These are phyloP conservation scores for Brachyhypopomus gauderio DNA, from an alignment of 2,113 vertebrate species.

Conservation along the genomic window DNA sequence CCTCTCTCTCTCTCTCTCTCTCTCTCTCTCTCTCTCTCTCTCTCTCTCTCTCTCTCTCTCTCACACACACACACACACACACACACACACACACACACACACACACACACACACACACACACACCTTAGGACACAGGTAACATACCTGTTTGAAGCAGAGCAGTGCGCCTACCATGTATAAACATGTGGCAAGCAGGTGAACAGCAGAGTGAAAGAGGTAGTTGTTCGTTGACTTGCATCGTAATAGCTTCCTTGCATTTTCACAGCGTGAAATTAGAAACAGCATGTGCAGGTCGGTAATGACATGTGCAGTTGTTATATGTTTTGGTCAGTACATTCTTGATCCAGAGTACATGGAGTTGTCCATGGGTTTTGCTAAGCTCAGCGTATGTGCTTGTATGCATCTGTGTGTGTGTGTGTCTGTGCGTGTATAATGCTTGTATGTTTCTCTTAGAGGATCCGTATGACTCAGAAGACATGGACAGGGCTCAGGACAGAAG, in stretches of 20 bases:
- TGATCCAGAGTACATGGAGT: neutral
- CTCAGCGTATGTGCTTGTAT: neutral
- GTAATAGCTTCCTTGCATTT: neutral
- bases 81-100: no score
- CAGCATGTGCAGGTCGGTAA: neutral
- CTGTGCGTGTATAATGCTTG: conserved; percentile 23
- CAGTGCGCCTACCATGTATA: no score
- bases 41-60: no score
- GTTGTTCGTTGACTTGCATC: neutral
- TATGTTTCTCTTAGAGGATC: conserved; percentile 44
- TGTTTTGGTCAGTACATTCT: conserved; percentile 9
- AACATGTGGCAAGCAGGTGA: no score
- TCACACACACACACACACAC: no score
- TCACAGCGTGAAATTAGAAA: neutral
- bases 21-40: no score
- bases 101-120: conserved; percentile 1
- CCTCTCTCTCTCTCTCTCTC: neutral
- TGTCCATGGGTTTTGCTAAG: neutral
- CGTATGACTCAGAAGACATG: conserved; percentile 56
- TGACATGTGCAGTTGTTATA: conserved; percentile 18
- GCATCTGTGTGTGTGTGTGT: neutral
- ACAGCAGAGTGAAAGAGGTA: neutral
- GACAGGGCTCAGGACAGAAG: conserved; percentile 40
- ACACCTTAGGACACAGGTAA: neutral
- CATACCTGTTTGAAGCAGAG: neutral